These are phyloP conservation scores for Oreotrochilus melanogaster DNA, from an alignment of 2,113 vertebrate species.

Conservation along the genomic window DNA sequence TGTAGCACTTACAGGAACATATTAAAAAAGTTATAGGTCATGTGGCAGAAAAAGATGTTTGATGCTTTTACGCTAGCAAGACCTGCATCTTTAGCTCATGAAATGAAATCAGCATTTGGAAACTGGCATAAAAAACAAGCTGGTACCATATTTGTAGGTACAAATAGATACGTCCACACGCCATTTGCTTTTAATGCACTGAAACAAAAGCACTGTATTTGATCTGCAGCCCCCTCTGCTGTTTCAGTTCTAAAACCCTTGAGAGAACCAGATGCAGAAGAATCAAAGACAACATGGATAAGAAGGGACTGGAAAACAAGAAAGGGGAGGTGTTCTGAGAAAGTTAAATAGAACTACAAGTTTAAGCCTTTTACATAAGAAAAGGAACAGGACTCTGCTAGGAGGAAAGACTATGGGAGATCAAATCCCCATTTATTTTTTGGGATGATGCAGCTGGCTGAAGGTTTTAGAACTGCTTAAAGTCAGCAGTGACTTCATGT, in stretches of 20 bases:
- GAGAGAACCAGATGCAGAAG: background rate
- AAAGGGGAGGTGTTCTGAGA: background rate
- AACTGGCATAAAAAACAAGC: background rate
- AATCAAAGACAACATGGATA: background rate
- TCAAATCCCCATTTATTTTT: background rate
- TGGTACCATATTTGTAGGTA: background rate
- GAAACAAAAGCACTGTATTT: background rate
- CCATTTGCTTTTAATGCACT: rapidly evolving
- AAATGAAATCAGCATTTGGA: background rate
- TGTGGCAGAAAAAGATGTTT: background rate
- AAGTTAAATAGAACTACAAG: background rate
- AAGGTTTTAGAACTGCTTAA: background rate
- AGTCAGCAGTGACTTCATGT: rapidly evolving
- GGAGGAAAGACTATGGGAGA: background rate
- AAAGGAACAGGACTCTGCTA: background rate
- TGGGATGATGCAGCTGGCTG: background rate
- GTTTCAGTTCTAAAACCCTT: background rate
- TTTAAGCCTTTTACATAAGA: background rate
- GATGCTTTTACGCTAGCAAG: background rate
- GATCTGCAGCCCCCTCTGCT: slow-evolving; percentile 34
- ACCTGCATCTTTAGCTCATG: background rate
- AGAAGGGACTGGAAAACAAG: background rate
- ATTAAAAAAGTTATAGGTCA: background rate
- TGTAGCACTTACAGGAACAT: background rate
- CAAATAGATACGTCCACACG: background rate